Conservation (phyloP, 2,888 invertebrate species). For the Megamerina dolium region DNA sequence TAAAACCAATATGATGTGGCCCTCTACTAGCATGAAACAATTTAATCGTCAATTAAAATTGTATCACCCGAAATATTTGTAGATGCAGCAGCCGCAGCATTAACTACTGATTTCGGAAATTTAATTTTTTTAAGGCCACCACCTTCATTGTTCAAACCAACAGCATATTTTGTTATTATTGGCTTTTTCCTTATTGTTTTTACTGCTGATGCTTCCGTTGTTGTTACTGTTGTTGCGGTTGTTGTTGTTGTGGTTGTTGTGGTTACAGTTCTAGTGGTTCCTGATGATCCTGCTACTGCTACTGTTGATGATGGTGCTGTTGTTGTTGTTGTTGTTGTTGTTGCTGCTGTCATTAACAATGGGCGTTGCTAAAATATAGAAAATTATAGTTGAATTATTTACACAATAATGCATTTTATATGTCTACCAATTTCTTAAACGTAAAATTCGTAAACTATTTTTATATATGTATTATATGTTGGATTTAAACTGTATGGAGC, state of each 20-base stretch:
- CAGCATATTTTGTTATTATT: too few species aligned
- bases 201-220: background rate
- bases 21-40: too few species aligned
- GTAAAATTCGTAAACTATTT: too few species aligned
- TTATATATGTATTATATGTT: too few species aligned
- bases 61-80: conserved; percentile 16
- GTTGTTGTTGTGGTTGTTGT: background rate
- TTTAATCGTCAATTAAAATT: conserved; percentile 34
- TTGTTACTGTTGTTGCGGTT: background rate
- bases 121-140: too few species aligned
- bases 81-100: background rate
- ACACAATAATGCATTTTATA: background rate
- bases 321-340: background rate
- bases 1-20: too few species aligned
- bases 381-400: background rate
- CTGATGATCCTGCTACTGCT: background rate
- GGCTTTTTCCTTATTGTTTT: background rate
- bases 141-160: too few species aligned
- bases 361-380: background rate
- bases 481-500: too few species aligned
- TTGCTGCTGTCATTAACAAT: background rate
- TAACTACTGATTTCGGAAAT: background rate
- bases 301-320: background rate
- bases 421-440: background rate
- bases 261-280: too few species aligned